Base-by-base conservation (phyloP, 2,797 vertebrate genomes). In the Pampus argenteus region DNA sequence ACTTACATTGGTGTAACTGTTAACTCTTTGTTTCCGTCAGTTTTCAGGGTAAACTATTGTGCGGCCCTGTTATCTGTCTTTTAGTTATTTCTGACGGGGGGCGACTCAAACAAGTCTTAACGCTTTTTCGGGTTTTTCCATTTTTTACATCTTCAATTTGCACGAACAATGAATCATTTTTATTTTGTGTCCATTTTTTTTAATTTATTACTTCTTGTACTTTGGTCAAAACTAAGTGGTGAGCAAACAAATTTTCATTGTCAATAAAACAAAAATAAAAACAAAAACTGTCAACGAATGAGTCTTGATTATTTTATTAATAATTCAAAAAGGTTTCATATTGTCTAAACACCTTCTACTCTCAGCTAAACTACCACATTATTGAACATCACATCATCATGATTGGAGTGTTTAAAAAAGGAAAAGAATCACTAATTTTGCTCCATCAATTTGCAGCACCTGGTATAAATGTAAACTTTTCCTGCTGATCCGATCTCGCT, bases 241-340 rank as follows among this genome's bases (percentile, higher is more conserved):
- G 96, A 97, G 95, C 94, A 92, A 93, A 95, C 86, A 90, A 91
- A 93, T 94, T 95, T 94, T 94, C 93, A 88, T 93, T 96, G 96
- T 98, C 95, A 99, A 98, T 98, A 96, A 98, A 96, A 97, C 96
- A 95, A 94, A 79, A 74, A 18, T 70, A 98, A 96, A 97, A 96
- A 95, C 94, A 79, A 74, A 18, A 68, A 86, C 82, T 72, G 86
- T 91, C 65, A 78, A 85, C 83, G 69, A 83, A 63, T 20, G 44
- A 60, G 38, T 45, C n/a, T 68, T 66, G 11, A 52, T 70, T 68
- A 2, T 63, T 71, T 45, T 29, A 29, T 54, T 64, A 0, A 26
- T 51, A 50, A 42, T 51, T 44, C 13, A 6, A 36, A 6, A 36
- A n/a, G 7, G 45, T 11, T 15, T 54, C 3, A 20, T 47, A 42